Base-by-base conservation (phyloP, 2,113 vertebrate genomes). In the Dascyllus trimaculatus region DNA sequence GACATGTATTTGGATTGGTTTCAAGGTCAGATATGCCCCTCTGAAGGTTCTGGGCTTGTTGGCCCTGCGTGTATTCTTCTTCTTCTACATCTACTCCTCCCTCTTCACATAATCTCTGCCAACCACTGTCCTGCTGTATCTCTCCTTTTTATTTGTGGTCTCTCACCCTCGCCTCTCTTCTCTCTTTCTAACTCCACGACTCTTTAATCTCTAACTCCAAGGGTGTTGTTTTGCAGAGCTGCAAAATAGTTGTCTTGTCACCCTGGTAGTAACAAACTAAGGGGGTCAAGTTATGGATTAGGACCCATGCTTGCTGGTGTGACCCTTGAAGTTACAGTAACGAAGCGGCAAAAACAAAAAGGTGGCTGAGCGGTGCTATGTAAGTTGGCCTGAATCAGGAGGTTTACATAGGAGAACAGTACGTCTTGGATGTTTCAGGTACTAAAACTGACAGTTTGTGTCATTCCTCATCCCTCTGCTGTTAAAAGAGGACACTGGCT, bases 1-100 rank as follows among this genome's bases (percentile, higher is more conserved):
- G 93, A 94, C 92, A 90, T 93, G 91, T 95, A 93, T 94, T 83
- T 94, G 93, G 94, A 95, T 81, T 95, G 93, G 94, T 94, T 92
- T 91, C 91, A 94, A 95, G 94, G 94, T 95, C 93, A 95, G 94
- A 78, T 90, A 92, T 86, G 75, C 72, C 80, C 72, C 78, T 38
- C 54, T 75, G 71, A 76, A 74, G 80, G 68, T 73, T 71, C 45
- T 14, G 84, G 89, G 82, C 86, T 83, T 85, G 80, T 83, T 52
- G 29, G 85, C 57, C 75, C 82, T 38, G 46, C 61, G 77, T 88
- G 85, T 80, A 38, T 74, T 54, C 13, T 67, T 65, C 38, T 79
- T 69, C 77, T 71, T 82, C 59, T 70, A 72, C 68, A 61, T 59
- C 49, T 15, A 25, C 48, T 38, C 73, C 82, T 70, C 51, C 78